Evolutionary conservation across 2,888 invertebrate species (phyloP).

Genomic region (Thumatha senex): DNA sequence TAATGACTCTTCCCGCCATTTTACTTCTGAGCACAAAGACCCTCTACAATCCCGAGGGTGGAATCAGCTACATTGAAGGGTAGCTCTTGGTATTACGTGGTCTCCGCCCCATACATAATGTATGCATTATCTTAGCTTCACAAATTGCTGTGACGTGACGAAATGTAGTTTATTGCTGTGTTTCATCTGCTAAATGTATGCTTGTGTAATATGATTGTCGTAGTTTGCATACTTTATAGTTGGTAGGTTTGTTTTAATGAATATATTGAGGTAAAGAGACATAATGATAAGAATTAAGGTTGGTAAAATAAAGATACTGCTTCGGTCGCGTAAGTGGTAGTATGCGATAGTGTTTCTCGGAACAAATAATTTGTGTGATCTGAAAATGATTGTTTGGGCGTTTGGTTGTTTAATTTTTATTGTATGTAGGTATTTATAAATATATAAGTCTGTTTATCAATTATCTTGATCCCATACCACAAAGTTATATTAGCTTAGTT

Average conservation of each 20-base stretch:
- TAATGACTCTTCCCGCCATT: slow-evolving; percentile 39
- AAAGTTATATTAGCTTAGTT: too few species aligned
- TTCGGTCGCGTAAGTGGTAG: too few species aligned
- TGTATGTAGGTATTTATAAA: too few species aligned
- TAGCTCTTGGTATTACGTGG: slow-evolving; percentile 50
- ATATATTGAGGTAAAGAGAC: too few species aligned
- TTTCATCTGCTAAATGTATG: slow-evolving; percentile 21
- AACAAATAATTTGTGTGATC: too few species aligned
- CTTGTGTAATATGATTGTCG: background rate
- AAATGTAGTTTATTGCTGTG: slow-evolving; percentile 44
- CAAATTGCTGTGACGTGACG: slow-evolving; percentile 47
- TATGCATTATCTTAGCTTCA: slow-evolving; percentile 52
- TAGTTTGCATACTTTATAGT: background rate
- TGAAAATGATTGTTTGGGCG: too few species aligned
- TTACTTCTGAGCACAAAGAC: slow-evolving; percentile 39
- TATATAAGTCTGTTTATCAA: too few species aligned
- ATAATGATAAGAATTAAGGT: too few species aligned
- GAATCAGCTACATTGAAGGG: slow-evolving; percentile 59
- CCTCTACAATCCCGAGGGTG: slow-evolving; percentile 50
- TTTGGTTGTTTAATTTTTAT: too few species aligned
- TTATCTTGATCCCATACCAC: too few species aligned
- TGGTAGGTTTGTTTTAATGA: background rate
- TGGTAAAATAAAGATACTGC: too few species aligned
- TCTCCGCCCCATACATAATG: slow-evolving; percentile 52
- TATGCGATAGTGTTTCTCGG: too few species aligned